Percentiles rank a stretch among this genome's conserved stretches.
Evolutionary conservation across 2,113 vertebrate species (phyloP).

Genomic region (Butorides virescens): DNA sequence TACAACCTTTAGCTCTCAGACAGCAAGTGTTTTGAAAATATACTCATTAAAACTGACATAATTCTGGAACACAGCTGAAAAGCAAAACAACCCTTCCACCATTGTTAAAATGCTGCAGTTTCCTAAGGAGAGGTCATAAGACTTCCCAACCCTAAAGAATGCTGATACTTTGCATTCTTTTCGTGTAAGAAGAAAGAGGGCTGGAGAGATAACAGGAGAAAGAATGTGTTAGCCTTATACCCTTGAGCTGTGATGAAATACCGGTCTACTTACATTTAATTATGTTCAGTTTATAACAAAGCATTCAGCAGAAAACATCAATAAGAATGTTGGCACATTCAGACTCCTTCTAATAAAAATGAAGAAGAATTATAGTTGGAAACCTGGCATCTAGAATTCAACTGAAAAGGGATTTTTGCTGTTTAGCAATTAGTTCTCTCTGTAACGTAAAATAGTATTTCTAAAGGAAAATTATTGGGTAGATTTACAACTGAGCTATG

Average conservation of each 20-base stretch:
- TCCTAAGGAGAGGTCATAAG: conserved; percentile 19
- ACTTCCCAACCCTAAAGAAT: conserved; percentile 24
- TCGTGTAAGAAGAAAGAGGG: conserved; percentile 25
- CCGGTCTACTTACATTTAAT: conserved; percentile 57
- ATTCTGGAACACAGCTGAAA: not conserved
- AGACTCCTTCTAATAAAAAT: conserved; percentile 43
- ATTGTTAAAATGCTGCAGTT: not conserved
- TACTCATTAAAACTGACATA: conserved; percentile 9
- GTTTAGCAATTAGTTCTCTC: conserved; percentile 26
- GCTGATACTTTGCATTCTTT: conserved; percentile 44
- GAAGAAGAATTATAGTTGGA: conserved; percentile 33
- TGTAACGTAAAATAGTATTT: not conserved
- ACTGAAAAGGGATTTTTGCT: conserved; percentile 13
- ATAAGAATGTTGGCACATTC: conserved; percentile 31
- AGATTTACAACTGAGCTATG: not conserved
- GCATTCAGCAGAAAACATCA: conserved; percentile 51
- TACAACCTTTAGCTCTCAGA: not conserved
- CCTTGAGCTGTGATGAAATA: conserved; percentile 63
- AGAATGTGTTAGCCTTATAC: conserved; percentile 43
- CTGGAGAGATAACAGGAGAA: conserved; percentile 32
- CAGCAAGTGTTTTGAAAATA: not conserved
- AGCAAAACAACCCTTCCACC: not conserved
- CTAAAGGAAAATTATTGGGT: conserved; percentile 2
- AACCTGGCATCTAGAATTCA: conserved; percentile 25
- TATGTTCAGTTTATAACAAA: conserved; percentile 53